A percentile compares a stretch with the other conserved stretches of the same genome.
These are phyloP conservation scores for Hyperoplus lanceolatus DNA, from an alignment of 2,797 vertebrate species.

Conservation along the genomic window DNA sequence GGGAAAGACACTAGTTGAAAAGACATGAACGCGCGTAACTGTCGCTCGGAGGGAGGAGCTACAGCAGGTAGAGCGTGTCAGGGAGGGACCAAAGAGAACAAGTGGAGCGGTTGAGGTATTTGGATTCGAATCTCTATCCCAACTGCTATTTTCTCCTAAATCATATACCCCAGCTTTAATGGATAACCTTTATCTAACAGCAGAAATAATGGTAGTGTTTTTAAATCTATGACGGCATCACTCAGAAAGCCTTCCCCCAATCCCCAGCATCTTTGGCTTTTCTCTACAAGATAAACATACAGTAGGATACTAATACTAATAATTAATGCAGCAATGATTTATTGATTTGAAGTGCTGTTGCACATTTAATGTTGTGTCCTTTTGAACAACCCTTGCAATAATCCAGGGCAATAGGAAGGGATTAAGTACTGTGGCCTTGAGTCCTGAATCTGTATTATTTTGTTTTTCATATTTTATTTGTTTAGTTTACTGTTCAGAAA, in stretches of 20 bases:
- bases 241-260: not conserved
- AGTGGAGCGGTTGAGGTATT: too few relatives aligned
- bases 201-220: not conserved
- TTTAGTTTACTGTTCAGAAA: not conserved
- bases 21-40: too few relatives aligned
- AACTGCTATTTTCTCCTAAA: too few relatives aligned
- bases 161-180: not conserved
- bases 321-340: conserved; percentile 44
- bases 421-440: not conserved
- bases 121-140: too few relatives aligned
- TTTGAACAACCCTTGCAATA: not conserved
- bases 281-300: conserved; percentile 3
- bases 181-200: not conserved
- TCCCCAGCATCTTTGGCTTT: not conserved
- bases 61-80: too few relatives aligned
- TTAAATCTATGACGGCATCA: not conserved
- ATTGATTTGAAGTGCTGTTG: conserved; percentile 31
- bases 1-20: too few relatives aligned
- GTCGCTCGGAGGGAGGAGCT: too few relatives aligned
- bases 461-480: not conserved
- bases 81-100: too few relatives aligned
- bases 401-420: not conserved
- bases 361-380: conserved; percentile 2
- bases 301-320: conserved; percentile 34
- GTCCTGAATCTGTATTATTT: too few relatives aligned